Conservation (phyloP, 2,113 vertebrate genomes). For the Physeter macrocephalus region DNA sequence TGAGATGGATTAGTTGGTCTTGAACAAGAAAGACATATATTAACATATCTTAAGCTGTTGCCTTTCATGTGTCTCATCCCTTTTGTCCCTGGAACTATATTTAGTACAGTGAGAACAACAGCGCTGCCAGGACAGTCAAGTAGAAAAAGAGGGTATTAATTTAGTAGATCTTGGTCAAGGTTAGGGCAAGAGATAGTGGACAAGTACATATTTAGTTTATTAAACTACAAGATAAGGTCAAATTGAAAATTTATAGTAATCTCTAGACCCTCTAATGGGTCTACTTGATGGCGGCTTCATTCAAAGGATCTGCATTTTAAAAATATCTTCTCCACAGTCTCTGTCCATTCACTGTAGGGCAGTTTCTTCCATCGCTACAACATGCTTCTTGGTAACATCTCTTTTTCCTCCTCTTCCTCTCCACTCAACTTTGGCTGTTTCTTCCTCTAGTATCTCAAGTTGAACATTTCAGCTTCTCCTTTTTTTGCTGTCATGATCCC, state of each 20-base stretch:
- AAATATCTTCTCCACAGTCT: not conserved
- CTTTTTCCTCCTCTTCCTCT: not conserved
- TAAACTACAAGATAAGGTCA: slow-evolving; percentile 38
- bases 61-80: slow-evolving; percentile 69
- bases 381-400: not conserved
- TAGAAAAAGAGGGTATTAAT: slow-evolving; percentile 60
- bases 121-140: not conserved
- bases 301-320: not conserved
- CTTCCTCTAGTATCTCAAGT: not conserved
- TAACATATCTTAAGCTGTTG: slow-evolving; percentile 64
- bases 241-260: slow-evolving; percentile 11
- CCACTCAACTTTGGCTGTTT: not conserved
- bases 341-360: not conserved
- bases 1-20: slow-evolving; percentile 68
- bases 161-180: slow-evolving; percentile 64
- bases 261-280: not conserved
- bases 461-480: not conserved
- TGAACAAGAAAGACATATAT: slow-evolving; percentile 69
- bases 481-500: not conserved
- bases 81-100: slow-evolving; percentile 72
- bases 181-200: slow-evolving; percentile 63
- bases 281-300: not conserved
- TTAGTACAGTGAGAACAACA: slow-evolving; percentile 59
- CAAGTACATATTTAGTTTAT: slow-evolving; percentile 44
- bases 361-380: not conserved